A percentile compares a stretch with the other conserved stretches of the same genome.
phyloP scores from a whole-genome alignment of 2,113 vertebrate genomes.

The Istiophorus platypterus region DNA sequence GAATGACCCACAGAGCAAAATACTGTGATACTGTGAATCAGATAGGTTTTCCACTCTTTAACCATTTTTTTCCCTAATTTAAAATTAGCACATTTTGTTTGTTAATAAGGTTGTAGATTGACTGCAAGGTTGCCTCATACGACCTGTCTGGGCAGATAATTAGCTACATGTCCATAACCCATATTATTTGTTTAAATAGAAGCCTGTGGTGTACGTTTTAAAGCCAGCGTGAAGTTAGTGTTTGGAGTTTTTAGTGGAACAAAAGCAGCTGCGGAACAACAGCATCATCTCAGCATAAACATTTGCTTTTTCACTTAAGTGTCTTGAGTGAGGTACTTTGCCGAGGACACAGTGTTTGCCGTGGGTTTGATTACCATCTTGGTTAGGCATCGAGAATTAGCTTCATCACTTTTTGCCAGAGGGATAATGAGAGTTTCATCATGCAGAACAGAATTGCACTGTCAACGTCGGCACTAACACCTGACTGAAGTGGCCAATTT shows the following conservation, averaged over 20 bases:
- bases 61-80: neutral
- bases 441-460: slow-evolving; percentile 29
- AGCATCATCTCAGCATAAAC: neutral
- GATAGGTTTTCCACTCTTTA: neutral
- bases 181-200: too few species aligned
- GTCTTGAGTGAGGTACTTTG: neutral
- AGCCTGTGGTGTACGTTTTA: too few species aligned
- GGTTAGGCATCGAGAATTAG: slow-evolving; percentile 19
- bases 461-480: slow-evolving; percentile 47
- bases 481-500: slow-evolving; percentile 52
- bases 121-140: neutral
- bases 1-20: neutral
- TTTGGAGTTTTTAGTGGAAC: neutral
- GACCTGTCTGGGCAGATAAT: neutral
- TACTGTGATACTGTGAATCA: neutral
- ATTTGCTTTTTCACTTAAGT: slow-evolving; percentile 3
- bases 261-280: neutral
- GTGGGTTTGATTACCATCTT: slow-evolving; percentile 30
- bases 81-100: neutral
- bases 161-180: too few species aligned
- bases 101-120: neutral
- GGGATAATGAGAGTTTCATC: slow-evolving; percentile 35
- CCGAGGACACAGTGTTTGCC: slow-evolving; percentile 15
- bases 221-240: neutral
- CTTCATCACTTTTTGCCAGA: neutral